Base-by-base conservation (phyloP, 1,140 invertebrate genomes). In the Drosophila ambigua region DNA sequence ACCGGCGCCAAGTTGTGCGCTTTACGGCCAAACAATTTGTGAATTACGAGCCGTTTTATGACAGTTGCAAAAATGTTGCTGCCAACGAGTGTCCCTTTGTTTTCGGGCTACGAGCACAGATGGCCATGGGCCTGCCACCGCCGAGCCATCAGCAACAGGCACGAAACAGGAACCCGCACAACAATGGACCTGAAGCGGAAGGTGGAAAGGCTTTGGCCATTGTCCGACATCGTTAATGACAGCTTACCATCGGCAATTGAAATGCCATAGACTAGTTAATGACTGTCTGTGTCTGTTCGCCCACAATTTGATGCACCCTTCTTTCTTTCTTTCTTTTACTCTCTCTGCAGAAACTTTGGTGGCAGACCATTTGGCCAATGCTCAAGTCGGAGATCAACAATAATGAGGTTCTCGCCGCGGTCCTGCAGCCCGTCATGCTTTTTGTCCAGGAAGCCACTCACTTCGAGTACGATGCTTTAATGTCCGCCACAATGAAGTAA, bases 311-410 rank as follows among this genome's bases (percentile, higher is more conserved):
- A 59, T 35, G 24, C 35, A 11, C 31, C 73, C 57, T 75, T 72
- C 51, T 48, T 48, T 11, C 43, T 44, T 15, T 39, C 35, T 79
- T 73, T 89, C 62, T 24, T 20, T 4, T 24, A 43, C 59, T 60
- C 43, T n/a, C 71, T 31, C 65, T 60, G 23, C 93, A 99, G 98
- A 99, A 99, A 97, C 93, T 99, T 15, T 97, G 98, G 95, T 99
- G 98, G 93, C 96, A 97, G 92, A 97, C 98, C 91, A 95, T 99
- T 26, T 98, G 98, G 96, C 97, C 97, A 16, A 96, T 95, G 85
- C 93, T 99, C 50, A 95, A 97, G 85, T 93, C 95, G 53, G 98
- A 99, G 92, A 95, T 98, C 91, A 94, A 95, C 82, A 95, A 95
- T 35, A 94, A 96, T 55, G 98, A 99, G 88, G 96, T 98, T 13